Percentiles rank a stretch among this genome's conserved stretches.
These are phyloP conservation scores for Chaetophractus vellerosus DNA, from an alignment of 2,797 vertebrate genomes.

Conservation along the genomic window DNA sequence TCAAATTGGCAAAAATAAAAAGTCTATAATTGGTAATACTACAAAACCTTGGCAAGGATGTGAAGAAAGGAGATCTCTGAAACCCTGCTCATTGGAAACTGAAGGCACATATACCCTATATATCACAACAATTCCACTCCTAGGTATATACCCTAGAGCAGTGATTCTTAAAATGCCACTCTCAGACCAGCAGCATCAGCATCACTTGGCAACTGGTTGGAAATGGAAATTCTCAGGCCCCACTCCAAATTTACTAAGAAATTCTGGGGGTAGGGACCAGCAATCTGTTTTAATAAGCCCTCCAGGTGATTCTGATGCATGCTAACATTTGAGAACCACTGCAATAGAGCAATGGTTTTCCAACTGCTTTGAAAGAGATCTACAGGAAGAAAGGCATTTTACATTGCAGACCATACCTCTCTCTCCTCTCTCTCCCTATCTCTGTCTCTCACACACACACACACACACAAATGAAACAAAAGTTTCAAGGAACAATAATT, in stretches of 20 bases:
- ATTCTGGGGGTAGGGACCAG: constrained; percentile 17
- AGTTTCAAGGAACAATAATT: constrained; percentile 51
- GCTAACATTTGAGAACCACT: constrained; percentile 57
- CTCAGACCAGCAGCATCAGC: background rate
- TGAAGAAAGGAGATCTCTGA: constrained; percentile 23
- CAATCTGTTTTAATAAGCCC: constrained; percentile 62
- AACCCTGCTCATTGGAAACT: background rate
- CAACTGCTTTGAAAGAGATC: constrained; percentile 21
- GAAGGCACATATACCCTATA: constrained; percentile 26
- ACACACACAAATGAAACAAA: background rate
- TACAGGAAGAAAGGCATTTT: constrained; percentile 53
- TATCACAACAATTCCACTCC: constrained; percentile 45
- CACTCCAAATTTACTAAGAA: constrained; percentile 34
- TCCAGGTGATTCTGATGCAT: constrained; percentile 15
- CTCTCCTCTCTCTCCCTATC: too few species aligned
- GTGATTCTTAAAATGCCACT: constrained; percentile 52
- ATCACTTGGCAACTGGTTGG: constrained; percentile 50
- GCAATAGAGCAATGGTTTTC: constrained; percentile 1
- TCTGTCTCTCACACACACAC: background rate
- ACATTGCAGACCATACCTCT: background rate
- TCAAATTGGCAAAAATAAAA: constrained; percentile 61
- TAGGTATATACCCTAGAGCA: constrained; percentile 6
- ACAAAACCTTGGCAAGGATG: constrained; percentile 58
- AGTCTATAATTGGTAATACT: background rate
- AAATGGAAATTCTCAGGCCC: constrained; percentile 57